phyloP scores from a whole-genome alignment of 2,797 vertebrate species.

The Enteromius anoplus region DNA sequence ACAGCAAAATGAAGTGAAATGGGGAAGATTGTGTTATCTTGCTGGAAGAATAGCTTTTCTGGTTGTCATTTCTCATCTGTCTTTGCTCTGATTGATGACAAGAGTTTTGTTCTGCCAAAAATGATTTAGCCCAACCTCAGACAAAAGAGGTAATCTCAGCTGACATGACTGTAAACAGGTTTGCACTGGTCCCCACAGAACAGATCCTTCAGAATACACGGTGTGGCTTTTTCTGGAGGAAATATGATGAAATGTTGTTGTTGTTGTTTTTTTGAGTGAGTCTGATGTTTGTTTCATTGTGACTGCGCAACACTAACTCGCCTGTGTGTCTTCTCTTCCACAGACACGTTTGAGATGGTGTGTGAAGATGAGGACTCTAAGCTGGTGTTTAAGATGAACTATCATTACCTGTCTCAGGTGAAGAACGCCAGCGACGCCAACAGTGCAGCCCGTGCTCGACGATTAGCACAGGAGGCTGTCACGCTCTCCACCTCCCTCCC shows the following conservation, averaged over 20 bases:
- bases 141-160: conserved; percentile 62
- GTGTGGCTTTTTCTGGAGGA: conserved; percentile 1
- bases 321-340: not conserved
- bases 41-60: conserved; percentile 43
- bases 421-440: conserved; percentile 97
- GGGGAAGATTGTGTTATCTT: conserved; percentile 28
- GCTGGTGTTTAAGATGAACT: conserved; percentile 96
- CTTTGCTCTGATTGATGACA: conserved; percentile 58
- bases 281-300: not conserved
- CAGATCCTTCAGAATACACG: not conserved
- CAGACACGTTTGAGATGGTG: conserved; percentile 99
- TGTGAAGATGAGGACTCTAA: conserved; percentile 97
- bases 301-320: not conserved
- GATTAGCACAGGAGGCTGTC: conserved; percentile 97
- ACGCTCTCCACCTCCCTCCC: conserved; percentile 97
- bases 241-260: not conserved
- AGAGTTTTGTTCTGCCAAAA: conserved; percentile 55
- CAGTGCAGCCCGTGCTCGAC: conserved; percentile 92
- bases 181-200: conserved; percentile 42
- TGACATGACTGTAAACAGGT: conserved; percentile 64
- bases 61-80: conserved; percentile 62
- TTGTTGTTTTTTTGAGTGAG: not conserved
- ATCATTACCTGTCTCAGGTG: conserved; percentile 99
- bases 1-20: not conserved
- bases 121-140: conserved; percentile 61